Conservation (phyloP, 2,797 vertebrate species). For the Brachyrhaphis roseni region DNA sequence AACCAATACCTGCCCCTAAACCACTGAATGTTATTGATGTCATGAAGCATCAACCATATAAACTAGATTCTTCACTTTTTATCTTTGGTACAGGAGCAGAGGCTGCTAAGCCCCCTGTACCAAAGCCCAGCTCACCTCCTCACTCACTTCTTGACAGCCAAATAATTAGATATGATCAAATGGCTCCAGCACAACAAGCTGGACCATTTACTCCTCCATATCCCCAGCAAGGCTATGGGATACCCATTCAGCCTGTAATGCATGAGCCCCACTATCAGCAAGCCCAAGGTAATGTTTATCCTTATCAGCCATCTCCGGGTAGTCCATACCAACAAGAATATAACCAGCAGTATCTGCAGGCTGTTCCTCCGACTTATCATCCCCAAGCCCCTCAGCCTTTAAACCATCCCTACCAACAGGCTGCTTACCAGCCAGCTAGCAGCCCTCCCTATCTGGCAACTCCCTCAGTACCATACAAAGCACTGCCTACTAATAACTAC, state of each 20-base stretch:
- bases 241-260: conserved; percentile 75
- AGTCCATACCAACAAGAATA: conserved; percentile 70
- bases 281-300: conserved; percentile 60
- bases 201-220: conserved; percentile 77
- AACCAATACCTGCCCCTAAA: conserved; percentile 88
- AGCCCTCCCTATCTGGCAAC: conserved; percentile 75
- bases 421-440: conserved; percentile 64
- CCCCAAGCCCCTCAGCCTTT: conserved; percentile 69
- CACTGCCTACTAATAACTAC: conserved; percentile 77
- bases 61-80: conserved; percentile 94
- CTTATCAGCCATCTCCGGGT: conserved; percentile 68
- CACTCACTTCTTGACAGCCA: conserved; percentile 81
- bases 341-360: conserved; percentile 76
- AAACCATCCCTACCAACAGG: conserved; percentile 69
- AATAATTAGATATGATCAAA: conserved; percentile 72
- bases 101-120: conserved; percentile 69
- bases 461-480: conserved; percentile 72
- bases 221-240: conserved; percentile 80
- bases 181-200: conserved; percentile 73
- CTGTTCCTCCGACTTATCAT: conserved; percentile 68
- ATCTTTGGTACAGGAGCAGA: conserved; percentile 89
- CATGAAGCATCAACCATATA: conserved; percentile 98
- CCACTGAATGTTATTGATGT: conserved; percentile 93
- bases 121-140: conserved; percentile 68
- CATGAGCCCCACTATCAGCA: conserved; percentile 81